These are phyloP conservation scores for Terrapene triunguis DNA, from an alignment of 2,113 vertebrate genomes.

Conservation along the genomic window DNA sequence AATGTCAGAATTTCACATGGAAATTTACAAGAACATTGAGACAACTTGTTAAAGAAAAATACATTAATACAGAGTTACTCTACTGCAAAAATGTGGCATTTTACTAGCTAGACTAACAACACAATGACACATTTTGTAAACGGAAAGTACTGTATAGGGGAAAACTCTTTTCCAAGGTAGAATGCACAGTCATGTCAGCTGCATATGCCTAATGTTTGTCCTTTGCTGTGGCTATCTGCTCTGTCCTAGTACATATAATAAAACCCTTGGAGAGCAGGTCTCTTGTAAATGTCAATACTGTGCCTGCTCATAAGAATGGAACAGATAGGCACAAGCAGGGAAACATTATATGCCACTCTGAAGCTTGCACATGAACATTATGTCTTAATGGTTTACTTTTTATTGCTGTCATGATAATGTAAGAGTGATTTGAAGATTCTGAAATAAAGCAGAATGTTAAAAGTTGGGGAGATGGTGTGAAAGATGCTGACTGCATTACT, in stretches of 20 bases:
- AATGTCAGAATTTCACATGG: neutral
- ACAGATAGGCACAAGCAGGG: fast-evolving
- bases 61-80: neutral
- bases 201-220: neutral
- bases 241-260: fast-evolving
- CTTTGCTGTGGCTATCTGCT: neutral
- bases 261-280: neutral
- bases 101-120: neutral
- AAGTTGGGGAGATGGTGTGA: neutral
- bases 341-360: fast-evolving
- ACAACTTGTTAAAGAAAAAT: neutral
- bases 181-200: neutral
- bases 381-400: neutral
- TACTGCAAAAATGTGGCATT: neutral
- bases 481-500: neutral
- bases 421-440: neutral
- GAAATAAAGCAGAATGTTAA: neutral
- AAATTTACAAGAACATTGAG: neutral
- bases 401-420: neutral
- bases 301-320: neutral
- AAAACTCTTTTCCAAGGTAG: neutral
- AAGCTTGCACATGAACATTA: neutral
- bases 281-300: neutral
- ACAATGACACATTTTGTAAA: neutral
- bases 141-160: neutral